A percentile compares a stretch with the other conserved stretches of the same genome.
These are phyloP conservation scores for Seladonia tumulorum DNA, from an alignment of 2,888 invertebrate genomes.

Conservation along the genomic window DNA sequence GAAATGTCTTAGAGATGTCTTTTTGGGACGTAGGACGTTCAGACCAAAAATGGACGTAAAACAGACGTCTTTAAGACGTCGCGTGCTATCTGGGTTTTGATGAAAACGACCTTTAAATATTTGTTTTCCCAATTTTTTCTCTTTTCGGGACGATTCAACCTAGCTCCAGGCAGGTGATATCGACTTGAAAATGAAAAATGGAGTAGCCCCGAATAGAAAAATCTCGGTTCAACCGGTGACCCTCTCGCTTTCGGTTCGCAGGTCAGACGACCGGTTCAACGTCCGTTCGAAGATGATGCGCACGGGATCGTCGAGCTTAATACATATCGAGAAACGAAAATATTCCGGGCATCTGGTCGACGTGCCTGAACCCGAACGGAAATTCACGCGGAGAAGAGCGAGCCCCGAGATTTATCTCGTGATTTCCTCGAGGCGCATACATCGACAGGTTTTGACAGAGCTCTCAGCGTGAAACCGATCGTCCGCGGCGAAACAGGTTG, in stretches of 20 bases:
- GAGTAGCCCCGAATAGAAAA: not conserved
- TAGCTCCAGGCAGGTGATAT: not conserved
- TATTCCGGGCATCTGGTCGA: not conserved
- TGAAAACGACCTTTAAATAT: too few relatives aligned
- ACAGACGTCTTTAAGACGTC: too few relatives aligned
- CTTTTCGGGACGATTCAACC: too few relatives aligned
- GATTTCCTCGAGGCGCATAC: constrained; percentile 43
- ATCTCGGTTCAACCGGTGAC: not conserved
- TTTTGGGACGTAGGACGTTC: too few relatives aligned
- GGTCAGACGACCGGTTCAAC: not conserved
- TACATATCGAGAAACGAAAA: constrained; percentile 6
- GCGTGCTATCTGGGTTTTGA: too few relatives aligned
- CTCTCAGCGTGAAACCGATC: constrained; percentile 65
- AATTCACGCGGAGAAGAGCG: not conserved
- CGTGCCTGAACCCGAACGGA: not conserved
- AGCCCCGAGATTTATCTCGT: constrained; percentile 22
- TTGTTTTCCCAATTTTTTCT: too few relatives aligned
- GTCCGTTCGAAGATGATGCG: not conserved
- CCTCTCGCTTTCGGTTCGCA: not conserved
- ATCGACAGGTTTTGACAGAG: constrained; percentile 71
- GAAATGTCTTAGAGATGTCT: too few relatives aligned
- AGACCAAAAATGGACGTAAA: too few relatives aligned
- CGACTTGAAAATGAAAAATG: not conserved
- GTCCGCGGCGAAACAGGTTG: constrained; percentile 62
- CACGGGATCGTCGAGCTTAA: not conserved